Percentiles rank a stretch among this genome's conserved stretches.
These are phyloP conservation scores for Diachrysia chrysitis DNA, from an alignment of 2,888 invertebrate genomes.

Conservation along the genomic window DNA sequence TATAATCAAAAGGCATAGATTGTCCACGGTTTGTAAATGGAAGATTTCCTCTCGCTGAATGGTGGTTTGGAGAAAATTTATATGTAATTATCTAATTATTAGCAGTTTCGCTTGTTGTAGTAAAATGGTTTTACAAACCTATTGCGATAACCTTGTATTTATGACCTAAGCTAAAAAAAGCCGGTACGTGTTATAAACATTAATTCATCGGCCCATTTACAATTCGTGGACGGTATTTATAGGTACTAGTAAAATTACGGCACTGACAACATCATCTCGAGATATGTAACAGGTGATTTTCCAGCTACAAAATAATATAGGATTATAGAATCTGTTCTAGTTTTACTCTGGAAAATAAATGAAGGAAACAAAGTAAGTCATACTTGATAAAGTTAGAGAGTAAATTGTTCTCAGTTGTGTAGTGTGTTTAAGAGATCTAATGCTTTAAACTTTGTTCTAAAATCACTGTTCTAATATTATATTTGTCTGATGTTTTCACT, in stretches of 20 bases:
- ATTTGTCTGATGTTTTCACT: slow-evolving; percentile 20
- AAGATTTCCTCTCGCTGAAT: not conserved
- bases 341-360: slow-evolving; percentile 31
- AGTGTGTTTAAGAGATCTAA: slow-evolving; percentile 33
- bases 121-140: too few species aligned
- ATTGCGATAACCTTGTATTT: too few species aligned
- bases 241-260: not conserved
- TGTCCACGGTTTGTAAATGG: not conserved
- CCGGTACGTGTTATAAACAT: not conserved
- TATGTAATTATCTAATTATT: too few species aligned
- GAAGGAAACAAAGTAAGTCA: slow-evolving; percentile 26
- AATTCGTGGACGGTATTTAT: not conserved
- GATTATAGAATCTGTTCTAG: not conserved
- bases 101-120: too few species aligned
- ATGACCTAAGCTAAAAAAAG: too few species aligned
- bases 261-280: not conserved
- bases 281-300: not conserved
- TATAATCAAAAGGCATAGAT: too few species aligned
- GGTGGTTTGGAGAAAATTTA: too few species aligned
- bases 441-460: slow-evolving; percentile 44
- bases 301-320: not conserved
- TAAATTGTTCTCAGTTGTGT: slow-evolving; percentile 17
- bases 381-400: slow-evolving; percentile 18
- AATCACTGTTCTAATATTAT: slow-evolving; percentile 24
- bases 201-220: too few species aligned